phyloP scores from a whole-genome alignment of 2,888 invertebrate genomes.

The Harmothoe impar region DNA sequence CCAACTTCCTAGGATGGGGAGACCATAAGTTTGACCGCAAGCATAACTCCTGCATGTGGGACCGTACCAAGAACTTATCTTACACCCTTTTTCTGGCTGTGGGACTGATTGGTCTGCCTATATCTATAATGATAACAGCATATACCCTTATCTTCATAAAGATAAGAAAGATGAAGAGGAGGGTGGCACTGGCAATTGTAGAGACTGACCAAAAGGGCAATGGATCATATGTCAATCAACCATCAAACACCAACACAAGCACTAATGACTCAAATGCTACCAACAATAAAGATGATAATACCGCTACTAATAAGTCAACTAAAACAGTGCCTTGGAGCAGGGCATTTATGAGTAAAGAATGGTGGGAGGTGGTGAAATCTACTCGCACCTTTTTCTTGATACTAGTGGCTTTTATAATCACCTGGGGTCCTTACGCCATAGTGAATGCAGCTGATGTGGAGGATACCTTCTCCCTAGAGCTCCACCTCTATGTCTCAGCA shows the following conservation, averaged over 20 bases:
- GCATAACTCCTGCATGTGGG: constrained; percentile 79
- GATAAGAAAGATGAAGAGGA: constrained; percentile 60
- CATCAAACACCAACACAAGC: no score
- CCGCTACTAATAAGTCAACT: no score
- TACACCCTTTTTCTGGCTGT: constrained; percentile 78
- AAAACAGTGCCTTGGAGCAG: not conserved
- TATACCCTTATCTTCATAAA: constrained; percentile 76
- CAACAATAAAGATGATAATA: no score
- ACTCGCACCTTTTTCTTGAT: constrained; percentile 76
- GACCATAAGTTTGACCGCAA: constrained; percentile 78
- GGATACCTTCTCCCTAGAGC: constrained; percentile 72
- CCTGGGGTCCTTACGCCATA: constrained; percentile 79
- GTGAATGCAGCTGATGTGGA: constrained; percentile 75
- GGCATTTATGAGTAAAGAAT: constrained; percentile 68
- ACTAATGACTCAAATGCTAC: no score
- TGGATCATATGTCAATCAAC: no score
- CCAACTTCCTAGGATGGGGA: constrained; percentile 78
- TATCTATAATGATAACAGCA: constrained; percentile 73
- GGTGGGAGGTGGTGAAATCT: constrained; percentile 74
- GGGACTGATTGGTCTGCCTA: constrained; percentile 74
- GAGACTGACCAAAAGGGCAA: no score
- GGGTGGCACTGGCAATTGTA: constrained; percentile 69
- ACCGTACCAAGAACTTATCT: constrained; percentile 75
- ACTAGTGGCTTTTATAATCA: constrained; percentile 76
- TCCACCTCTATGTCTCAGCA: constrained; percentile 77